Evolutionary conservation across 1,140 invertebrate species (phyloP).

Genomic region (Sarcophaga bullata): DNA sequence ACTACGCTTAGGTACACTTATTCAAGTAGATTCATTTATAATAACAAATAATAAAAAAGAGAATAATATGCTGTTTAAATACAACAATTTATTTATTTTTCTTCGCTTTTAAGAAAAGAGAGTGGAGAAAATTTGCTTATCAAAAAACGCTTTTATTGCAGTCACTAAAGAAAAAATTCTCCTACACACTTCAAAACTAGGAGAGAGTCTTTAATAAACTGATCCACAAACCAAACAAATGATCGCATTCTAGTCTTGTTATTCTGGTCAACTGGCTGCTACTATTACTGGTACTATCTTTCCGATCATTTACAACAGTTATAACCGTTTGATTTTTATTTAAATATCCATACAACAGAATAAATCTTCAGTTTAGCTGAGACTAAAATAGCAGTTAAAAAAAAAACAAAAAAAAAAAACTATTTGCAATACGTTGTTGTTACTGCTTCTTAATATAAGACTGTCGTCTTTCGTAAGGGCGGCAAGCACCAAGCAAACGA

Average conservation of each 20-base stretch:
- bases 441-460: too few species aligned
- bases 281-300: neutral
- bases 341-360: neutral
- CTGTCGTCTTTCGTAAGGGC: too few species aligned
- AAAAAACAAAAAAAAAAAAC: neutral
- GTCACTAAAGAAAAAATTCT: neutral
- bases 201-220: constrained; percentile 19
- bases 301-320: constrained; percentile 8
- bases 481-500: too few species aligned
- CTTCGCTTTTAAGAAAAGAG: too few species aligned
- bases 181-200: neutral
- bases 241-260: constrained; percentile 20
- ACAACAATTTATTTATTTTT: constrained; percentile 9
- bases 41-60: neutral
- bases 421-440: too few species aligned
- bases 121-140: constrained; percentile 21
- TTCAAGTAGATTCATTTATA: neutral
- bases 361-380: neutral
- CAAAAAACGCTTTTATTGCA: constrained; percentile 19
- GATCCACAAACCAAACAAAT: neutral
- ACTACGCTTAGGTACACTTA: neutral
- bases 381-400: too few species aligned
- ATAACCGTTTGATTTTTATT: constrained; percentile 6
- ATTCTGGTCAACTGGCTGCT: constrained; percentile 1
- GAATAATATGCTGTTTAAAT: constrained; percentile 2